Evolutionary conservation across 2,113 vertebrate species (phyloP).

Genomic region (Misgurnus mizolepis): DNA sequence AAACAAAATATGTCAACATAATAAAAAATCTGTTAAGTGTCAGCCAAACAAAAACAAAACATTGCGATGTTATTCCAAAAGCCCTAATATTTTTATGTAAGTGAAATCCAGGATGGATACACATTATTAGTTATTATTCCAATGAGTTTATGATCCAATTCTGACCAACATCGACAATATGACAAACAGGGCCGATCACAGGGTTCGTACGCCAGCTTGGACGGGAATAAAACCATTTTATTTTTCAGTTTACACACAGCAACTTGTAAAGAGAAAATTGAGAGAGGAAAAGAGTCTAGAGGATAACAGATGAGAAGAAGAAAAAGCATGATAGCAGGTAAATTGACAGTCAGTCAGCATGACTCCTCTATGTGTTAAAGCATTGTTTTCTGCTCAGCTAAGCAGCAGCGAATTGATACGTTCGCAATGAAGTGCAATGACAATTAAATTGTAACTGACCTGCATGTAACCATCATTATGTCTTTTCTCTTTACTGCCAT

Average conservation of each 20-base stretch:
- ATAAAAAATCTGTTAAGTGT: slow-evolving; percentile 42
- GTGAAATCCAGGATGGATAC: slow-evolving; percentile 20
- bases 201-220: no score
- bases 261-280: no score
- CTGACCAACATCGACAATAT: neutral
- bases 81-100: slow-evolving; percentile 24
- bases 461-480: slow-evolving; percentile 91
- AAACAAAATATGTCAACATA: slow-evolving; percentile 37
- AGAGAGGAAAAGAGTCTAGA: neutral
- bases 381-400: slow-evolving; percentile 93
- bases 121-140: slow-evolving; percentile 39
- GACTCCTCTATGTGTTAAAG: slow-evolving; percentile 65
- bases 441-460: slow-evolving; percentile 99
- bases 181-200: neutral
- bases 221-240: no score
- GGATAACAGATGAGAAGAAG: neutral
- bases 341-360: slow-evolving; percentile 67
- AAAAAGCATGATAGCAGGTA: slow-evolving; percentile 12
- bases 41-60: slow-evolving; percentile 19
- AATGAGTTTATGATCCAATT: slow-evolving; percentile 7
- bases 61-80: slow-evolving; percentile 29
- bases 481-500: slow-evolving; percentile 82
- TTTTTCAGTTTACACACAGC: no score
- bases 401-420: slow-evolving; percentile 92
- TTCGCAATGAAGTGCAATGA: slow-evolving; percentile 92